These are phyloP conservation scores for Drosophila tanythrix DNA, from an alignment of 2,888 invertebrate genomes.

Conservation along the genomic window DNA sequence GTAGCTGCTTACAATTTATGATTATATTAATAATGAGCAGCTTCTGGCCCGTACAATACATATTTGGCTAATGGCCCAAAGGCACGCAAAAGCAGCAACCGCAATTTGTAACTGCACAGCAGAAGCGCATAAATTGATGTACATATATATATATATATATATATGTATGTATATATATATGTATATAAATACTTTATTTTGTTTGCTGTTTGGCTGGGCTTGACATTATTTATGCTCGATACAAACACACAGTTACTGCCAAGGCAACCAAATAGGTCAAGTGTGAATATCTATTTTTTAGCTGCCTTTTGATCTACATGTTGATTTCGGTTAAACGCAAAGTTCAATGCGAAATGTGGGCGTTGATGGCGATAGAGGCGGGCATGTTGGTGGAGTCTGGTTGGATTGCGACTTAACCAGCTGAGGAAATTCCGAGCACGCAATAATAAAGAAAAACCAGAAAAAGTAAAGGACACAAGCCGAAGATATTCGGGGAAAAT, in stretches of 20 bases:
- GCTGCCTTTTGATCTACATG: conserved; percentile 22
- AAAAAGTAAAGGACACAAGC: not conserved
- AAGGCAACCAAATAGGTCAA: conserved; percentile 70
- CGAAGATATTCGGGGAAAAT: not conserved
- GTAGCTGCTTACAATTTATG: conserved; percentile 58
- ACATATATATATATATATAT: conserved; percentile 13
- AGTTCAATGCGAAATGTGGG: conserved; percentile 55
- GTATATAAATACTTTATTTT: conserved; percentile 13
- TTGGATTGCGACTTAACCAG: not conserved
- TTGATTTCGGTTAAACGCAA: conserved; percentile 43
- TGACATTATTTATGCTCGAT: conserved; percentile 63
- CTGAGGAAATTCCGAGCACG: conserved; percentile 31
- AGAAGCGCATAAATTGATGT: conserved; percentile 28
- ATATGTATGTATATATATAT: conserved; percentile 6
- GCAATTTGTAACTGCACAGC: conserved; percentile 38
- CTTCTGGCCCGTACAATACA: conserved; percentile 48
- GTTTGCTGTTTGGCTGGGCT: conserved; percentile 42
- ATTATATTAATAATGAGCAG: conserved; percentile 64
- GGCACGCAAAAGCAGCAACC: conserved; percentile 51
- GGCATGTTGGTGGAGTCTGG: not conserved
- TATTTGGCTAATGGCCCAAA: conserved; percentile 55
- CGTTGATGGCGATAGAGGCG: conserved; percentile 4
- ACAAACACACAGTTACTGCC: conserved; percentile 17
- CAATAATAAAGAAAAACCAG: conserved; percentile 15
- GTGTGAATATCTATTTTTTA: conserved; percentile 52